A percentile compares a stretch with the other conserved stretches of the same genome.
Evolutionary conservation across 2,797 vertebrate species (phyloP).

Genomic region (Furcifer pardalis): DNA sequence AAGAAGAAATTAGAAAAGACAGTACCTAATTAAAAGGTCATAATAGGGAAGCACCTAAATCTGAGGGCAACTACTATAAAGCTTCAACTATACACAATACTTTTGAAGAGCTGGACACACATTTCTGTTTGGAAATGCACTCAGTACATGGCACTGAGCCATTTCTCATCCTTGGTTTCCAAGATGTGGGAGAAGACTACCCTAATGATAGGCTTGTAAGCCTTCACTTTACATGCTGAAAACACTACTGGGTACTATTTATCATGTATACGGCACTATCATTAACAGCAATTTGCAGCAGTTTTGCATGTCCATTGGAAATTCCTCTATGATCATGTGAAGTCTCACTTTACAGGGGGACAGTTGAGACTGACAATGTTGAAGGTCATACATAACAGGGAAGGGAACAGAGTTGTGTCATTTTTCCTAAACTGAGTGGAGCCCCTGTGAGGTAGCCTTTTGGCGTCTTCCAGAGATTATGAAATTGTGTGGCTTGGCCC

Average conservation of each 20-base stretch:
- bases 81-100: background rate
- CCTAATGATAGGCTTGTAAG: background rate
- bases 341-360: background rate
- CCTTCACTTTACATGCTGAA: background rate
- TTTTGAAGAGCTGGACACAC: background rate
- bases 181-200: background rate
- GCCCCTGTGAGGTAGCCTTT: background rate
- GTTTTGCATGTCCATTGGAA: background rate
- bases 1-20: too few species aligned
- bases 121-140: background rate
- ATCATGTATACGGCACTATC: background rate
- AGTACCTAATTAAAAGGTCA: background rate
- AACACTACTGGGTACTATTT: background rate
- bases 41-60: background rate
- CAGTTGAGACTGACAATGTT: background rate
- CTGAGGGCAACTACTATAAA: background rate
- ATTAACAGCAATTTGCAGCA: background rate
- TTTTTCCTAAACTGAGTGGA: background rate
- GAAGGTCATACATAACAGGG: background rate
- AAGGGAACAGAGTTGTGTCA: background rate
- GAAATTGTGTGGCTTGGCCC: background rate
- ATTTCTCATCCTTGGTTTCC: background rate
- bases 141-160: background rate
- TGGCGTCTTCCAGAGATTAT: background rate
- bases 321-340: background rate